phyloP scores from a whole-genome alignment of 2,888 invertebrate species.

The Sicus ferrugineus region DNA sequence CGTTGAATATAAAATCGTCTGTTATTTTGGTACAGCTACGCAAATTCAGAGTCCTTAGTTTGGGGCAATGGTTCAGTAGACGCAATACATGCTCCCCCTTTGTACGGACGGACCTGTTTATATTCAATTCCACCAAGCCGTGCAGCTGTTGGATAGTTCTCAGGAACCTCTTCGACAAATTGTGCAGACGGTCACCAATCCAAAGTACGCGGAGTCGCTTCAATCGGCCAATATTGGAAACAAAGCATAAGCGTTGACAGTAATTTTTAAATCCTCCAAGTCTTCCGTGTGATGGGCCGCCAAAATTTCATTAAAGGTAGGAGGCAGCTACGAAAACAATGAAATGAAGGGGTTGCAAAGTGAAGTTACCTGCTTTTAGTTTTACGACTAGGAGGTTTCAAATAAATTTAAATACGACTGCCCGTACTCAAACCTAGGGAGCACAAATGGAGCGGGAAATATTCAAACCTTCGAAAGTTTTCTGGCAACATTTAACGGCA shows the following conservation, averaged over 20 bases:
- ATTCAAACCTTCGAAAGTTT: too few relatives aligned
- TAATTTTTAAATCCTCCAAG: slow-evolving; percentile 33
- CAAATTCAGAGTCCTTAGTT: slow-evolving; percentile 31
- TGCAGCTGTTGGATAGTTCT: slow-evolving; percentile 13
- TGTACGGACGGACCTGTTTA: slow-evolving; percentile 28
- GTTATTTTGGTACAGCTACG: slow-evolving; percentile 30
- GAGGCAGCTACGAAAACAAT: slow-evolving; percentile 24
- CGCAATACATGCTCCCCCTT: slow-evolving; percentile 31
- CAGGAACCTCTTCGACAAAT: slow-evolving; percentile 18
- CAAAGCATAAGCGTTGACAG: slow-evolving; percentile 25
- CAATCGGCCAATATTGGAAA: slow-evolving; percentile 30
- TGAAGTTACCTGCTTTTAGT: too few relatives aligned
- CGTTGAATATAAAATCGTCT: slow-evolving; percentile 24
- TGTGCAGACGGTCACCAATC: slow-evolving; percentile 31
- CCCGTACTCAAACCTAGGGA: too few relatives aligned
- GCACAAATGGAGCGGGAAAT: too few relatives aligned
- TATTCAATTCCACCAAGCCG: slow-evolving; percentile 32
- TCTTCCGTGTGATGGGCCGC: slow-evolving; percentile 27
- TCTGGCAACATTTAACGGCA: slow-evolving; percentile 12
- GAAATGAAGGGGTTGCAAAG: neutral
- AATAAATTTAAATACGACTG: too few relatives aligned
- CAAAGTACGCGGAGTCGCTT: slow-evolving; percentile 26
- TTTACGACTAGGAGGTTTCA: too few relatives aligned
- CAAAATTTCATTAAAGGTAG: slow-evolving; percentile 28
- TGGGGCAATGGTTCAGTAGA: slow-evolving; percentile 27